phyloP scores from a whole-genome alignment of 2,888 invertebrate genomes.

The Campopleginae sp. region DNA sequence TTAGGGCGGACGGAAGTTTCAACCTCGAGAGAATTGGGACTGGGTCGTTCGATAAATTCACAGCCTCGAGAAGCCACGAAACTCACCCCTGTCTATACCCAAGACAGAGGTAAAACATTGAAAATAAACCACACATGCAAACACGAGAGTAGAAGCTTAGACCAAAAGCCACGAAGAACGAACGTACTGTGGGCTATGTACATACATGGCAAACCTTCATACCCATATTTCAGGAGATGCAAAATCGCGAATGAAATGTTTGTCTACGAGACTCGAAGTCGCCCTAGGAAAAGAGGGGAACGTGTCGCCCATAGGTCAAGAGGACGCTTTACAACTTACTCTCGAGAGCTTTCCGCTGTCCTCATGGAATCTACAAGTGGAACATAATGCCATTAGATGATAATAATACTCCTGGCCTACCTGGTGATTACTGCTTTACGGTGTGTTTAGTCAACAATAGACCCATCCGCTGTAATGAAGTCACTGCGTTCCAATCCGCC shows the following conservation, averaged over 20 bases:
- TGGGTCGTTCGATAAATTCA: slow-evolving; percentile 64
- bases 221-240: slow-evolving; percentile 74
- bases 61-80: slow-evolving; percentile 41
- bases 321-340: slow-evolving; percentile 76
- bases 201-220: slow-evolving; percentile 62
- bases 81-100: slow-evolving; percentile 18
- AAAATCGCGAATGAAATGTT: slow-evolving; percentile 76
- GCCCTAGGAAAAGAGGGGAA: slow-evolving; percentile 33
- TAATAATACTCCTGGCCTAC: slow-evolving; percentile 29
- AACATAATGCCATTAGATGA: slow-evolving; percentile 6
- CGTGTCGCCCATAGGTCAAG: slow-evolving; percentile 68
- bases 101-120: slow-evolving; percentile 16
- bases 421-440: slow-evolving; percentile 71
- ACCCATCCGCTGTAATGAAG: slow-evolving; percentile 1
- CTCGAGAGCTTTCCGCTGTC: slow-evolving; percentile 70
- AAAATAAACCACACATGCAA: slow-evolving; percentile 37
- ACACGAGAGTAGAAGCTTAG: slow-evolving; percentile 24
- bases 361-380: slow-evolving; percentile 36
- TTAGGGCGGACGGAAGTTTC: slow-evolving; percentile 46
- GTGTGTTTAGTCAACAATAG: slow-evolving; percentile 73
- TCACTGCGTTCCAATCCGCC: slow-evolving; percentile 1
- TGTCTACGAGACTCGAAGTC: slow-evolving; percentile 72
- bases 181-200: slow-evolving; percentile 46
- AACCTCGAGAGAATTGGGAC: slow-evolving; percentile 53
- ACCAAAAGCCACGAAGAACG: slow-evolving; percentile 51